Evolutionary conservation across 2,797 vertebrate genomes (phyloP).

Genomic region (Orestias chungarensis): DNA sequence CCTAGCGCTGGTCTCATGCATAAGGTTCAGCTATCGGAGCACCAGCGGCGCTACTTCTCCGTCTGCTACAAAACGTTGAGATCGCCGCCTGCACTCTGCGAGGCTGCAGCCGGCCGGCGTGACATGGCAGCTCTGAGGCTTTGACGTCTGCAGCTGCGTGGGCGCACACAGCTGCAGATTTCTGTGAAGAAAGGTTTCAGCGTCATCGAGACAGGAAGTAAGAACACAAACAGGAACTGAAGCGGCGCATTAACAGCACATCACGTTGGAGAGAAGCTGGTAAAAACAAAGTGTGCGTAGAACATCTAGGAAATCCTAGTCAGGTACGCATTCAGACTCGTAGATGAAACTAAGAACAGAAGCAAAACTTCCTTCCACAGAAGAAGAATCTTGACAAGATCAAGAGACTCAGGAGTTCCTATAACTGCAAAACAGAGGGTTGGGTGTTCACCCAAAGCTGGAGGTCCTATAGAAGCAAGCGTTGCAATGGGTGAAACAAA

Average conservation of each 20-base stretch:
- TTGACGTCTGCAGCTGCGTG: background rate
- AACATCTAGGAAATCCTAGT: background rate
- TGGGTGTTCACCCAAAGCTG: background rate
- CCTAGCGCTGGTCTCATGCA: background rate
- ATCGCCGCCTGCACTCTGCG: background rate
- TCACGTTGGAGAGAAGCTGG: too few relatives aligned
- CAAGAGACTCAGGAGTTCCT: background rate
- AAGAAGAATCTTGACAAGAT: background rate
- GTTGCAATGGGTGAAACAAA: too few relatives aligned
- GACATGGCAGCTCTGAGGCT: background rate
- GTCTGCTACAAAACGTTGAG: slow-evolving; percentile 11
- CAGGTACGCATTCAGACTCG: too few relatives aligned
- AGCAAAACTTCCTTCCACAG: too few relatives aligned
- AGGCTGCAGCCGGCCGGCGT: background rate
- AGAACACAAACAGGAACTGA: background rate
- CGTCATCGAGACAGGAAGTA: background rate
- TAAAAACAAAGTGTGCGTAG: background rate
- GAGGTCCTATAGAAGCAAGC: background rate
- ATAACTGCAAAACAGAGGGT: background rate
- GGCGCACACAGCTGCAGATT: slow-evolving; percentile 8
- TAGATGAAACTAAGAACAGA: too few relatives aligned
- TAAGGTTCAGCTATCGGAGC: slow-evolving; percentile 14
- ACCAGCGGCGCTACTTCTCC: slow-evolving; percentile 40
- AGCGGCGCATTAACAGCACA: background rate
- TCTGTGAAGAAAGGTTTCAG: slow-evolving; percentile 8